Evolutionary conservation across 2,113 vertebrate species (phyloP).

Genomic region (Paralichthys olivaceus): DNA sequence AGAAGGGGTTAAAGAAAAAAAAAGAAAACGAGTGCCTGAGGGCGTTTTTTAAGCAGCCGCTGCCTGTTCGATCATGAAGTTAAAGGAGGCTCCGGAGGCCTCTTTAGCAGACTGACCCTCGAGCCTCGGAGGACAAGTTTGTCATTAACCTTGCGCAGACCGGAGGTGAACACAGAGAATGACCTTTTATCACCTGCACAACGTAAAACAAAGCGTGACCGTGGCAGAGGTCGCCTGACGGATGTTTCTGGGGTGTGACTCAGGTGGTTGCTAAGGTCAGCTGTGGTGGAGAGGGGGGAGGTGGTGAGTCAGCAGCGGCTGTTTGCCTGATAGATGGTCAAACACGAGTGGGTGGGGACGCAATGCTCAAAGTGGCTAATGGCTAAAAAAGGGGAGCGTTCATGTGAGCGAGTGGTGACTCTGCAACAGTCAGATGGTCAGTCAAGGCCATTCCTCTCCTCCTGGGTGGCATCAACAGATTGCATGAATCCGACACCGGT

Average conservation of each 20-base stretch:
- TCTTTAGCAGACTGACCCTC: constrained; percentile 45
- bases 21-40: constrained; percentile 36
- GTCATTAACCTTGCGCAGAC: constrained; percentile 62
- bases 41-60: constrained; percentile 35
- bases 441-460: constrained; percentile 53
- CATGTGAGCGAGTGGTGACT: neutral
- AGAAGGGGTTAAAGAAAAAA: neutral
- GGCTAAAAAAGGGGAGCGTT: constrained; percentile 1
- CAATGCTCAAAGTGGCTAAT: constrained; percentile 37
- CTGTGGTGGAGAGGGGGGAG: constrained; percentile 5
- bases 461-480: constrained; percentile 76
- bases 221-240: constrained; percentile 40
- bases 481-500: constrained; percentile 73
- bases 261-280: constrained; percentile 64
- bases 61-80: constrained; percentile 50
- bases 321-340: constrained; percentile 44
- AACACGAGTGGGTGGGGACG: constrained; percentile 33
- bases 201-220: constrained; percentile 63
- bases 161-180: constrained; percentile 54
- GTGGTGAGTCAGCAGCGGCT: constrained; percentile 36
- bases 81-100: constrained; percentile 52
- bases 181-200: constrained; percentile 65
- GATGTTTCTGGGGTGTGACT: constrained; percentile 49
- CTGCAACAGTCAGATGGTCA: constrained; percentile 35
- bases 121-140: constrained; percentile 57